phyloP scores from a whole-genome alignment of 2,888 invertebrate species.

The Molanna angustata region DNA sequence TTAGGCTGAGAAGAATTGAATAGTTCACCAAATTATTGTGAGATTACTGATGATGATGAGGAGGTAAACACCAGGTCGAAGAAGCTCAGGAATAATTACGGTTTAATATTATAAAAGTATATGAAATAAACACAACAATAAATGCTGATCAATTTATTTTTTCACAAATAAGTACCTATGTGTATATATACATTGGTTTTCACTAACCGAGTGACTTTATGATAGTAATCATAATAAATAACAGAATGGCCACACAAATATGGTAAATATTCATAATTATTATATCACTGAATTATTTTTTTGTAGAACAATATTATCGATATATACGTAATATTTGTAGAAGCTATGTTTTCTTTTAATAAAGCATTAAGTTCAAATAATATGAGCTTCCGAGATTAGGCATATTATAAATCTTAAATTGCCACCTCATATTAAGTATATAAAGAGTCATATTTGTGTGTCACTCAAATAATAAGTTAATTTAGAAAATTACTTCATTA shows the following conservation, averaged over 20 bases:
- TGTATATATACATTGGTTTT: constrained; percentile 33
- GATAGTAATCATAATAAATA: constrained; percentile 26
- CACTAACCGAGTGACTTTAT: constrained; percentile 33
- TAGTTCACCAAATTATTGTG: neutral
- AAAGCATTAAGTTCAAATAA: too few relatives aligned
- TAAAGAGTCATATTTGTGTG: neutral
- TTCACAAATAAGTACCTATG: constrained; percentile 32
- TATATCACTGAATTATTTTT: too few relatives aligned
- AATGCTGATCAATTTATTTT: constrained; percentile 32
- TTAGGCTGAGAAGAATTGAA: neutral
- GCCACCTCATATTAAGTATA: too few relatives aligned
- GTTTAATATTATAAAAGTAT: neutral
- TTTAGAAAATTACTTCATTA: constrained; percentile 20
- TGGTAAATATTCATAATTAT: too few relatives aligned
- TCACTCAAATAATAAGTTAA: constrained; percentile 5
- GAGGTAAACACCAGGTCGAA: neutral
- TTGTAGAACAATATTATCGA: too few relatives aligned
- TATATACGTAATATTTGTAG: too few relatives aligned
- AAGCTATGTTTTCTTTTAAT: too few relatives aligned
- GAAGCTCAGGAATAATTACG: neutral
- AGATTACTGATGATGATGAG: neutral
- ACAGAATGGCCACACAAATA: constrained; percentile 25
- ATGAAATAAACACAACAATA: neutral
- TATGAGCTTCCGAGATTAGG: too few relatives aligned
- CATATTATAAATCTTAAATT: too few relatives aligned